Conservation (phyloP, 2,113 vertebrate species). For the Calyptomena viridis region DNA sequence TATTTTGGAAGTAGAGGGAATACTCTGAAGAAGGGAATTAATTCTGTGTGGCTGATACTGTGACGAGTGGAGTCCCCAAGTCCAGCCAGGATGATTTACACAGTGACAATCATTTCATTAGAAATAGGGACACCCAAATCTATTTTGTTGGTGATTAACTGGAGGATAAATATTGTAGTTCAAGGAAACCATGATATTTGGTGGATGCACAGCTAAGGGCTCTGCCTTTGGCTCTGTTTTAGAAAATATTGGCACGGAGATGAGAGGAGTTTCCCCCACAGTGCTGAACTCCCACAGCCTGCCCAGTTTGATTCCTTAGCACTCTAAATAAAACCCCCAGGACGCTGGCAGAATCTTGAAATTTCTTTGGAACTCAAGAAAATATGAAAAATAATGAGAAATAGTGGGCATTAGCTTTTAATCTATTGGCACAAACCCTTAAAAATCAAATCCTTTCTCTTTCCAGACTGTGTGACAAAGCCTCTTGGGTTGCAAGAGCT, state of each 20-base stretch:
- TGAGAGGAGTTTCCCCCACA: not conserved
- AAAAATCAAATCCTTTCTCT: not conserved
- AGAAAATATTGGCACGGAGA: constrained; percentile 27
- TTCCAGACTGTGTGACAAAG: not conserved
- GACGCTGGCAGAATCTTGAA: not conserved
- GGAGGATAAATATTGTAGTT: not conserved
- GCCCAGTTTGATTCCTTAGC: constrained; percentile 43
- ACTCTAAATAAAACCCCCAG: constrained; percentile 45
- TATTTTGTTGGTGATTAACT: not conserved
- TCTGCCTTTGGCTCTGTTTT: constrained; percentile 32
- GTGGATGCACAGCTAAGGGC: not conserved
- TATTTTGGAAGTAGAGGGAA: not conserved
- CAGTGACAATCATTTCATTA: not conserved
- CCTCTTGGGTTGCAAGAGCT: not conserved
- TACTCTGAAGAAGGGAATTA: not conserved
- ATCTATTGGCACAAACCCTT: not conserved
- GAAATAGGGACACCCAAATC: not conserved
- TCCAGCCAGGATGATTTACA: not conserved
- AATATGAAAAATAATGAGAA: not conserved
- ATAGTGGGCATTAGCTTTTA: not conserved
- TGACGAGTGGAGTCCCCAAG: not conserved
- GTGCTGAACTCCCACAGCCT: not conserved
- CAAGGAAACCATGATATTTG: not conserved
- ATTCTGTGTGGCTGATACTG: not conserved
- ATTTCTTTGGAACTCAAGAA: not conserved